Base-by-base conservation (phyloP, 1,140 invertebrate species). In the Drosophila nasuta region DNA sequence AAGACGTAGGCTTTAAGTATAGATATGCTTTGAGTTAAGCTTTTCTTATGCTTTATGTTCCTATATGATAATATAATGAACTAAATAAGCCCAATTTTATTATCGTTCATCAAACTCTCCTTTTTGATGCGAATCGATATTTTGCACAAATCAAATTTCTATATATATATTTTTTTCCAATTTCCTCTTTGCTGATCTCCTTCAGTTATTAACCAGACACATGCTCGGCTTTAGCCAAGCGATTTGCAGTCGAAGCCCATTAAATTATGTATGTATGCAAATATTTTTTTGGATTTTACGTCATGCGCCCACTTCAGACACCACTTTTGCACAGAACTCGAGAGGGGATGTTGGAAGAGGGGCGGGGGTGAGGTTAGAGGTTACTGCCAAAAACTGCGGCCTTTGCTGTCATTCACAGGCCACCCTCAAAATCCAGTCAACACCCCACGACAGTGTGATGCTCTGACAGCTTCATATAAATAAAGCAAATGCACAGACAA, bases 391-490 rank as follows among this genome's bases (percentile, higher is more conserved):
- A 60, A 60, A 30, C 48, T 67, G 63, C 63, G 51, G 69, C 51
- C 41, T 73, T n/a, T 48, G 52, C 59, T 77, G 77, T 77, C 73
- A 79, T 67, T 79, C 52, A 64, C 77, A 79, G 62, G 35, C 33
- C 59, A 51, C 20, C 15, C 59, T 33, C 28, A 11, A 30, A 60
- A 45, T 51, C 25, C 35, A 54, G 33, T 51, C 15, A 33, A 48
- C 20, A 30, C 17, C 20, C 38, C 13, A 46, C 51, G 63, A 28
- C 64, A 46, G 43, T 49, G 57, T 46, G 41, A 57, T 62, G 72
- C 38, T 66, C 77, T 79, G 83, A 88, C 85, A 89, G 85, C 85
- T 88, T 81, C 73, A 79, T 89, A 73, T 89, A 83, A 89, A 88
- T 85, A 89, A 89, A 88, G 73, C 77, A 80, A 83, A 82, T 88